phyloP scores from a whole-genome alignment of 2,113 vertebrate species.

The Sialia sialis region DNA sequence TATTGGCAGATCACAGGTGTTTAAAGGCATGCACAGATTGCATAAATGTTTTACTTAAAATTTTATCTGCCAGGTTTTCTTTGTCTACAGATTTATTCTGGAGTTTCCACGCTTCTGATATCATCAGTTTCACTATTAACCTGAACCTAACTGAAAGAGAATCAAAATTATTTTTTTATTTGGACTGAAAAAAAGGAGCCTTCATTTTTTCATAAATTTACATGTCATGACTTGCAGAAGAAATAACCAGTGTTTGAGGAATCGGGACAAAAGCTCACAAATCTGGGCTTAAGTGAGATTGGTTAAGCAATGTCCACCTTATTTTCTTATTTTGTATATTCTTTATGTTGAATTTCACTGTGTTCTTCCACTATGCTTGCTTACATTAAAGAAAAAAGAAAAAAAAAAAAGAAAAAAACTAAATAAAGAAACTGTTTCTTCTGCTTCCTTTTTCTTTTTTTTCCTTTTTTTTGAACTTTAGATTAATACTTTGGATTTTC shows the following conservation, averaged over 20 bases:
- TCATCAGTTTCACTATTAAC: neutral
- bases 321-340: neutral
- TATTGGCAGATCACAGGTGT: neutral
- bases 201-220: neutral
- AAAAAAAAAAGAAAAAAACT: neutral
- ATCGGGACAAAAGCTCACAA: neutral
- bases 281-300: neutral
- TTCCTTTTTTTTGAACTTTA: neutral
- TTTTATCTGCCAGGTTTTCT: neutral
- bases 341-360: neutral
- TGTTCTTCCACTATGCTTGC: neutral
- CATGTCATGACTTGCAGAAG: accelerated
- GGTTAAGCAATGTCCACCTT: neutral
- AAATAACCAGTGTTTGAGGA: neutral
- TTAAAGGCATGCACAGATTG: neutral
- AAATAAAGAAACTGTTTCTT: no score
- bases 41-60: neutral
- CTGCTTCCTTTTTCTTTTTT: neutral
- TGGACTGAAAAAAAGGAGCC: neutral
- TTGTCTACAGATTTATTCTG: neutral
- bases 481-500: neutral
- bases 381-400: neutral
- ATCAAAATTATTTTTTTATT: neutral
- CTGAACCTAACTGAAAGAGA: neutral
- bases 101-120: neutral